phyloP scores from a whole-genome alignment of 92 coral and sea anemone genomes.

The Parazoanthus darwini region DNA sequence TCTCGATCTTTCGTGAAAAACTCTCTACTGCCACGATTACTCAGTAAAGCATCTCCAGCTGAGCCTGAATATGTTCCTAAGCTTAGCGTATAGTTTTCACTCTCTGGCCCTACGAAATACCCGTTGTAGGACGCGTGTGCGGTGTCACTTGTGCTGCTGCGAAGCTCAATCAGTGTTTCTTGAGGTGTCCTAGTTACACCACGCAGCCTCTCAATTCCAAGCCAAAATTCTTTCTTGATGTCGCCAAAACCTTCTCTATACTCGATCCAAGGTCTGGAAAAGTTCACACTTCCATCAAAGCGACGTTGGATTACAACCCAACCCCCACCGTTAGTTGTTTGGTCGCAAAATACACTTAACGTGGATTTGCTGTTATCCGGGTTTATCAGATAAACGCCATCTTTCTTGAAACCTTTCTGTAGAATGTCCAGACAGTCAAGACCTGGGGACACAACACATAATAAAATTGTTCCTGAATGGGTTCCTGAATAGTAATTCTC shows the following conservation, averaged over 20 bases:
- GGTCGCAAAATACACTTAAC: not conserved
- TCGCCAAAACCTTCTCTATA: not conserved
- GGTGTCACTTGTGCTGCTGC: not conserved
- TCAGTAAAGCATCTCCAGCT: not conserved
- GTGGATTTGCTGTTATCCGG: not conserved
- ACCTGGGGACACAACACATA: not conserved
- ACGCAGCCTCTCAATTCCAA: not conserved
- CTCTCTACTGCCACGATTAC: not conserved
- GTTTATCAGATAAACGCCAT: not conserved
- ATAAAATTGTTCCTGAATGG: too few species aligned
- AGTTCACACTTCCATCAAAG: not conserved
- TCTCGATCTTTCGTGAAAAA: not conserved
- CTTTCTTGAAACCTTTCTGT: not conserved
- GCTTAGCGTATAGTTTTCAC: not conserved
- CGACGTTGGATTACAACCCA: slow-evolving; percentile 11
- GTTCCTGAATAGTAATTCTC: too few species aligned
- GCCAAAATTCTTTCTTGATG: not conserved
- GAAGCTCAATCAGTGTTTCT: not conserved
- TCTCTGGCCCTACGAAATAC: not conserved
- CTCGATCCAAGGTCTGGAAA: not conserved
- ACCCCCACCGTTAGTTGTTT: not conserved
- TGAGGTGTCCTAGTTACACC: not conserved
- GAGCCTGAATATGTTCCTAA: not conserved
- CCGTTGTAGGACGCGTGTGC: not conserved
- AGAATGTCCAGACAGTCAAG: not conserved